Evolutionary conservation across 2,113 vertebrate species (phyloP), one percentile per base, ranked within the genome.

Genomic region (Chauna torquata): DNA sequence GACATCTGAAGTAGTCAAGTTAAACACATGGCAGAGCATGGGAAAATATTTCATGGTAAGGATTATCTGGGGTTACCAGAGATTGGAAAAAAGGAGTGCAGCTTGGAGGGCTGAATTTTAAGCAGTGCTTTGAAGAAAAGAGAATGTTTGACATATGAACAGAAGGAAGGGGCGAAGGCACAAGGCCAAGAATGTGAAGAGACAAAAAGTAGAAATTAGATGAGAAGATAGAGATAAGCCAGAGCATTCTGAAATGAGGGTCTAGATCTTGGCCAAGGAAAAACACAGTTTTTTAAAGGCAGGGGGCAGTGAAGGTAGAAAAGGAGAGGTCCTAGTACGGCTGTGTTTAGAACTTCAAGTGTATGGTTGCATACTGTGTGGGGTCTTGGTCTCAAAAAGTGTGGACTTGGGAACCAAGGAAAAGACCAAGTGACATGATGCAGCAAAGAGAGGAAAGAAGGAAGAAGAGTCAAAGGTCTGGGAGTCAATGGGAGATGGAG

Each of bases 91-190:
- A 15, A 68, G 77, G 80, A 92, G 72, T 40, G 38, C 20, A 78
- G 50, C 47, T 78, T 82, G 87, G 77, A 91, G 65, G 84, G 50
- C 10, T 93, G 61, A 78, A 50, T 82, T 90, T 85, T 50, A 85
- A 82, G 82, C 47, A 90, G 38, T 1, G 10, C 62, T 93, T 96
- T 95, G 82, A 93, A 94, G 96, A 71, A 82, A 68, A 72, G 44
- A 90, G n/a, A 40, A 23, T 0, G 0, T 93, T 84, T 93, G 81
- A 78, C 58, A 86, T 61, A 90, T 47, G 57, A 57, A 40, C 22
- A 32, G 17, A 24, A 25, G 42, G 85, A 87, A 90, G 66, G 62
- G 52, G 70, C 38, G 90, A 88, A 93, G 92, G 70, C 75, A 72
- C 9, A 40, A 34, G 49, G 52, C 85, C 75, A 88, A 76, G 85